Evolutionary conservation across 2,888 invertebrate species (phyloP).

Genomic region (Drosophila subsilvestris): DNA sequence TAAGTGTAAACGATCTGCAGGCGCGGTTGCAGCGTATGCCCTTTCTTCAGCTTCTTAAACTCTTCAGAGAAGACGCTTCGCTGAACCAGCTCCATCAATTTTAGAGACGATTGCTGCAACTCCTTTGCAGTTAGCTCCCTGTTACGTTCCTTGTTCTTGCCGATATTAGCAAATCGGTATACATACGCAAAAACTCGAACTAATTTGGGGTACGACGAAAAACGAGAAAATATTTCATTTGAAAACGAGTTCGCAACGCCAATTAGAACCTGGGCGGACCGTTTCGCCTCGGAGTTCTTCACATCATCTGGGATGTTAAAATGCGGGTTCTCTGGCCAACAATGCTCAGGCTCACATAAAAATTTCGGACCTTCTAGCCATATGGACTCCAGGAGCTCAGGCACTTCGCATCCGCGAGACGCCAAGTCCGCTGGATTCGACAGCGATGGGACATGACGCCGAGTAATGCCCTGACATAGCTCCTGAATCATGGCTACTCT

Average conservation of each 20-base stretch:
- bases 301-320: not conserved
- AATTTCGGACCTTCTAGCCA: not conserved
- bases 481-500: not conserved
- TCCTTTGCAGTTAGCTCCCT: not conserved
- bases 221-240: too few relatives aligned
- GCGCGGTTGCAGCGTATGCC: too few relatives aligned
- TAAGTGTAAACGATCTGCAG: not conserved
- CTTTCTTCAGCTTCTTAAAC: not conserved
- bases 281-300: not conserved
- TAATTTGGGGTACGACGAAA: too few relatives aligned
- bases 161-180: not conserved
- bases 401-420: conserved; percentile 30
- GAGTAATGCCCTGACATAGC: not conserved
- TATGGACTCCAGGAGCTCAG: conserved; percentile 28
- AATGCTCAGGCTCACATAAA: not conserved
- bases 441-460: conserved; percentile 23
- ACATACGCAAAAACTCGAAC: not conserved
- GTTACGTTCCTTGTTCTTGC: not conserved
- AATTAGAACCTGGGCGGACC: not conserved
- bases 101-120: not conserved
- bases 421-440: conserved; percentile 2
- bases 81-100: not conserved
- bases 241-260: too few relatives aligned
- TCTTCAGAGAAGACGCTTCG: not conserved
- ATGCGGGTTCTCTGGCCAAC: not conserved